Conservation (phyloP, 2,888 invertebrate genomes). For the Chaitophorus viminalis region DNA sequence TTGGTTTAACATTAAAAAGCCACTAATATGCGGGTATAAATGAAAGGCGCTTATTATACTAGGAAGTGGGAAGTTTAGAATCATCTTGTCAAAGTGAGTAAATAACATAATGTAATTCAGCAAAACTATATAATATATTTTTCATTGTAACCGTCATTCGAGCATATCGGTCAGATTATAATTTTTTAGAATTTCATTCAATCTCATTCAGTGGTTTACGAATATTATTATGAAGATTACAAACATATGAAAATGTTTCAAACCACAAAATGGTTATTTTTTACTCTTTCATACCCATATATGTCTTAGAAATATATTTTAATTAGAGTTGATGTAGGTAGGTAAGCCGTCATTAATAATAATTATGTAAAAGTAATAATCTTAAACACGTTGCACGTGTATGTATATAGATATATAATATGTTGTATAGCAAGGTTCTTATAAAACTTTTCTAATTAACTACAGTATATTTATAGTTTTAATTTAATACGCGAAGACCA, state of each 20-base stretch:
- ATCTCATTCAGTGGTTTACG: too few relatives aligned
- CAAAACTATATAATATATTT: neutral
- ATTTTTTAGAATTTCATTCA: too few relatives aligned
- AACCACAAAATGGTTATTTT: too few relatives aligned
- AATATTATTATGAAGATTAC: too few relatives aligned
- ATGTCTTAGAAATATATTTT: too few relatives aligned
- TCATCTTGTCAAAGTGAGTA: neutral
- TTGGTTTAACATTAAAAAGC: conserved; percentile 35
- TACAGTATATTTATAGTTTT: neutral
- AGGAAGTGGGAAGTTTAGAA: neutral
- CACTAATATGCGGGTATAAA: conserved; percentile 10
- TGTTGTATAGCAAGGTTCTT: neutral
- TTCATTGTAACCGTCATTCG: neutral
- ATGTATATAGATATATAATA: neutral
- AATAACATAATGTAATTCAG: neutral
- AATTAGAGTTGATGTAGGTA: too few relatives aligned
- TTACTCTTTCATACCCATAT: too few relatives aligned
- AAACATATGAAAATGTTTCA: too few relatives aligned
- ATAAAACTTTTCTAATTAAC: neutral
- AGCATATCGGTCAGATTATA: too few relatives aligned
- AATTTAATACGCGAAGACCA: neutral
- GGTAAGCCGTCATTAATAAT: too few relatives aligned
- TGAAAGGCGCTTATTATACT: neutral
- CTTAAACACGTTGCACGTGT: too few relatives aligned
- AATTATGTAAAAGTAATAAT: too few relatives aligned